Evolutionary conservation across 2,888 invertebrate genomes (phyloP).

Genomic region (Pterostichus madidus): DNA sequence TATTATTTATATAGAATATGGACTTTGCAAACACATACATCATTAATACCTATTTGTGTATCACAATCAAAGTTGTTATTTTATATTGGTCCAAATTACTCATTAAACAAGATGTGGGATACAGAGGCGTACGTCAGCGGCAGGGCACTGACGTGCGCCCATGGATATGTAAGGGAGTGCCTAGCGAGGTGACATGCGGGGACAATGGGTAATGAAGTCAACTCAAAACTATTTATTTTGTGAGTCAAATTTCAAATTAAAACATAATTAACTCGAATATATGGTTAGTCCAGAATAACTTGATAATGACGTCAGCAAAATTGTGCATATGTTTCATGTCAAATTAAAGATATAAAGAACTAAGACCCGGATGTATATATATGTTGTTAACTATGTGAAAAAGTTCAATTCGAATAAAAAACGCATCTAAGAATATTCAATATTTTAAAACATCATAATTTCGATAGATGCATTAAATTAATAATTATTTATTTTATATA

Average conservation of each 20-base stretch:
- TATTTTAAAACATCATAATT: no score
- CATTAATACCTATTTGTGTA: slow-evolving; percentile 67
- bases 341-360: no score
- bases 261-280: no score
- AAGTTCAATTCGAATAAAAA: no score
- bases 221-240: neutral
- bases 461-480: no score
- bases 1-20: slow-evolving; percentile 60
- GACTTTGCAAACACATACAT: slow-evolving; percentile 64
- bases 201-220: neutral
- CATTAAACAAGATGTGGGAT: slow-evolving; percentile 65
- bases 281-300: no score
- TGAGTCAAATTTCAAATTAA: neutral
- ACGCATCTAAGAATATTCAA: no score
- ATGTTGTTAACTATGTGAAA: no score
- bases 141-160: slow-evolving; percentile 48
- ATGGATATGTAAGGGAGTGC: slow-evolving; percentile 63
- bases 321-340: no score
- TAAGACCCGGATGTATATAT: no score
- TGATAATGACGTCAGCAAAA: no score
- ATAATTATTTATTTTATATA: no score
- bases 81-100: slow-evolving; percentile 70
- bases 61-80: slow-evolving; percentile 70
- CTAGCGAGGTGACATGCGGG: neutral
- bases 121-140: slow-evolving; percentile 6